Conservation (phyloP, 2,797 vertebrate species). For the Champsocephalus esox region DNA sequence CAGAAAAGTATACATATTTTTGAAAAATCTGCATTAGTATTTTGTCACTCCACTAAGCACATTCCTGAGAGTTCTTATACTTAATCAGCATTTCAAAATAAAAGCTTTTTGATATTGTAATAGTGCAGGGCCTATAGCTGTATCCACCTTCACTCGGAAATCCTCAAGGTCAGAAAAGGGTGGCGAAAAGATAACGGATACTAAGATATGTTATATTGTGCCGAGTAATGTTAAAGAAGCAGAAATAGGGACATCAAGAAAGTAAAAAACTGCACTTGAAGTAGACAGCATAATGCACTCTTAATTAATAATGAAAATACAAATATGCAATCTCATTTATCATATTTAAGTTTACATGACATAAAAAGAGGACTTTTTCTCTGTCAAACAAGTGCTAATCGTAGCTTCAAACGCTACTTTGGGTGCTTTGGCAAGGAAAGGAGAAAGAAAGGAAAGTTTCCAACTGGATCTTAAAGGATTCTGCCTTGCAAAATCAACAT, state of each 20-base stretch:
- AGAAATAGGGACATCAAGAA: neutral
- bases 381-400: neutral
- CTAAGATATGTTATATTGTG: neutral
- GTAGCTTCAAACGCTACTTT: neutral
- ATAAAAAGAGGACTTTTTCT: neutral
- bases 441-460: constrained; percentile 32
- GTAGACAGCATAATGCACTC: neutral
- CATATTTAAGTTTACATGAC: neutral
- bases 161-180: neutral
- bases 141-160: no score
- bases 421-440: neutral
- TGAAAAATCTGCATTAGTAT: neutral
- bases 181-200: no score
- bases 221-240: neutral
- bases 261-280: neutral
- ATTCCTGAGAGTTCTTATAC: neutral
- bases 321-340: neutral
- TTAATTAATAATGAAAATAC: constrained; percentile 7
- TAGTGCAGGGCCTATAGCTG: no score
- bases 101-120: no score
- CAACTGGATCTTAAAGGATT: constrained; percentile 42
- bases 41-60: neutral
- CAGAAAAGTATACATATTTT: neutral
- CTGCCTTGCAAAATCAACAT: neutral
- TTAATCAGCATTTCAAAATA: neutral